Evolutionary conservation across 2,113 vertebrate genomes (phyloP).

Genomic region (Thymallus thymallus): DNA sequence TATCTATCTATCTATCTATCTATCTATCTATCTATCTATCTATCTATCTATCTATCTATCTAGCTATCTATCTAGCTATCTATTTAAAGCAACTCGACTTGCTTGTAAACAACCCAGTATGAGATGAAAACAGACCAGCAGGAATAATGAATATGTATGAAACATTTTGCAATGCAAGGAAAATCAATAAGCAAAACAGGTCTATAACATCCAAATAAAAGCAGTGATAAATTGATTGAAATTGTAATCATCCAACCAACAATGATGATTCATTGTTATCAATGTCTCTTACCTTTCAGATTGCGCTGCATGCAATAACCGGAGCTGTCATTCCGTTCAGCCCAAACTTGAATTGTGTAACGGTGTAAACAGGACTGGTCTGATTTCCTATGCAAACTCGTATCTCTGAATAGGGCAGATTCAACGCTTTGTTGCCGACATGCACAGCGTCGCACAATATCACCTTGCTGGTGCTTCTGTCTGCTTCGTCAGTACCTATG

Average conservation of each 20-base stretch:
- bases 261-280: background rate
- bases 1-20: too few relatives aligned
- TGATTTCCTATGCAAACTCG: background rate
- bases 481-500: constrained; percentile 9
- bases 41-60: too few relatives aligned
- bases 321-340: constrained; percentile 46
- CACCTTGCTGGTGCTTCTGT: constrained; percentile 6
- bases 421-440: background rate
- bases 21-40: too few relatives aligned
- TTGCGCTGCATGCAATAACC: constrained; percentile 25
- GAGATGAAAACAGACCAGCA: too few relatives aligned
- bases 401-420: background rate
- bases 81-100: too few relatives aligned
- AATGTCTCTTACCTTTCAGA: constrained; percentile 52
- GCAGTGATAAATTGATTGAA: background rate
- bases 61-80: too few relatives aligned
- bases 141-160: too few relatives aligned
- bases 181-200: background rate
- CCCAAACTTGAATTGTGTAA: background rate
- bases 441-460: background rate
- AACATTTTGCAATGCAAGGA: background rate
- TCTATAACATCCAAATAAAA: background rate
- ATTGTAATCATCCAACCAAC: background rate
- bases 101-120: background rate
- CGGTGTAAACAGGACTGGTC: background rate